Evolutionary conservation across 2,113 vertebrate species (phyloP).

Genomic region (Malurus cyaneus): DNA sequence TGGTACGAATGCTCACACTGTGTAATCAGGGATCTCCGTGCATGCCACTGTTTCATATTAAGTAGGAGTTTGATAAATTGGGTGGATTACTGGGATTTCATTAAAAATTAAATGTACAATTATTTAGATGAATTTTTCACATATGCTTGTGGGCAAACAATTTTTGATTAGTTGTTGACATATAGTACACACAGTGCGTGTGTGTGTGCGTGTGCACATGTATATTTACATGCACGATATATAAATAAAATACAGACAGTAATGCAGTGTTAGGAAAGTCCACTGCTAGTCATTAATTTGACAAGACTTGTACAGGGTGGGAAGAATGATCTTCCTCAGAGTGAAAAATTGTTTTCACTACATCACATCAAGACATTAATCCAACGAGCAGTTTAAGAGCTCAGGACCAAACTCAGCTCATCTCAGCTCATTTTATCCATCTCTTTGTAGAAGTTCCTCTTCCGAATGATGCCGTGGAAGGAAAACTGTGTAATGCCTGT

Average conservation of each 20-base stretch:
- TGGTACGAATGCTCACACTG: background rate
- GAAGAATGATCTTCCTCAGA: background rate
- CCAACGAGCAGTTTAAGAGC: background rate
- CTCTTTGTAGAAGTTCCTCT: background rate
- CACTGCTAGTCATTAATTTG: constrained; percentile 56
- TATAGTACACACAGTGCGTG: constrained; percentile 66
- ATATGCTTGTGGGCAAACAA: constrained; percentile 70
- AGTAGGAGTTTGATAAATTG: constrained; percentile 23
- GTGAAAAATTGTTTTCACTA: background rate
- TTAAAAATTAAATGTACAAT: constrained; percentile 72
- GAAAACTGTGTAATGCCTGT: background rate
- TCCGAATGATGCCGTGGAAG: background rate
- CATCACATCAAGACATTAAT: background rate
- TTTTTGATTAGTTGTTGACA: constrained; percentile 70
- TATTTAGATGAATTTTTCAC: constrained; percentile 71
- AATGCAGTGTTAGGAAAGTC: constrained; percentile 35
- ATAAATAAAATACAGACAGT: constrained; percentile 68
- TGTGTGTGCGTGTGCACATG: constrained; percentile 50
- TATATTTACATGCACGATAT: constrained; percentile 67
- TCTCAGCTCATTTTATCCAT: background rate
- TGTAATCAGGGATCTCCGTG: background rate
- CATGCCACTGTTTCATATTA: background rate
- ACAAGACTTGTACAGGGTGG: background rate
- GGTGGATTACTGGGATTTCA: constrained; percentile 55
- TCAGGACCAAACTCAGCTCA: background rate